phyloP scores from a whole-genome alignment of 2,113 vertebrate species.

The Xiphophorus maculatus region DNA sequence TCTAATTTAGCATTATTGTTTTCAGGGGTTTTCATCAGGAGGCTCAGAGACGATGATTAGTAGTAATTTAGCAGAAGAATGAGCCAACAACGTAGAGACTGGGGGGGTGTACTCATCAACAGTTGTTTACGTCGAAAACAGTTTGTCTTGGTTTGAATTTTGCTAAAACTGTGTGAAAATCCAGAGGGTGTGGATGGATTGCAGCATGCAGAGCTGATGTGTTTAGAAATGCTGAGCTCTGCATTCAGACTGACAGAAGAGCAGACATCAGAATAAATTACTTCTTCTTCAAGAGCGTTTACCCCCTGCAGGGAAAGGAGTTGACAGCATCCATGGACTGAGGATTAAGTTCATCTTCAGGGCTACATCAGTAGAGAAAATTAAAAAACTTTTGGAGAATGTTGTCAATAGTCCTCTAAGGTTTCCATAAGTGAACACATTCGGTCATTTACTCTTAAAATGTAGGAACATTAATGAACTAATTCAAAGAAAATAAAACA shows the following conservation, averaged over 20 bases:
- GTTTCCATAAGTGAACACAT: neutral
- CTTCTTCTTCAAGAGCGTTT: slow-evolving; percentile 26
- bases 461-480: neutral
- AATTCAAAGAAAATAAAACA: neutral
- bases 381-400: neutral
- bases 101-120: neutral
- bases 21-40: slow-evolving; percentile 37
- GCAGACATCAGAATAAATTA: slow-evolving; percentile 44
- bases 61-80: slow-evolving; percentile 21
- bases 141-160: neutral
- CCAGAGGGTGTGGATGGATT: neutral
- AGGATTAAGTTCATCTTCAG: neutral
- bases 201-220: slow-evolving; percentile 10
- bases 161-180: neutral
- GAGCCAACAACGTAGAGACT: slow-evolving; percentile 16
- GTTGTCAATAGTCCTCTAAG: slow-evolving; percentile 8
- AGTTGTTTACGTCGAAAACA: neutral
- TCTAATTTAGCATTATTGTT: slow-evolving; percentile 16
- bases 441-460: neutral
- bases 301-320: slow-evolving; percentile 18
- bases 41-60: slow-evolving; percentile 37
- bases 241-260: slow-evolving; percentile 41
- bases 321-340: slow-evolving; percentile 38
- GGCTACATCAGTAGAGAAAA: slow-evolving; percentile 33
- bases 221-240: slow-evolving; percentile 34